These are phyloP conservation scores for Cosmia pyralina DNA, from an alignment of 2,888 invertebrate genomes.

Conservation along the genomic window DNA sequence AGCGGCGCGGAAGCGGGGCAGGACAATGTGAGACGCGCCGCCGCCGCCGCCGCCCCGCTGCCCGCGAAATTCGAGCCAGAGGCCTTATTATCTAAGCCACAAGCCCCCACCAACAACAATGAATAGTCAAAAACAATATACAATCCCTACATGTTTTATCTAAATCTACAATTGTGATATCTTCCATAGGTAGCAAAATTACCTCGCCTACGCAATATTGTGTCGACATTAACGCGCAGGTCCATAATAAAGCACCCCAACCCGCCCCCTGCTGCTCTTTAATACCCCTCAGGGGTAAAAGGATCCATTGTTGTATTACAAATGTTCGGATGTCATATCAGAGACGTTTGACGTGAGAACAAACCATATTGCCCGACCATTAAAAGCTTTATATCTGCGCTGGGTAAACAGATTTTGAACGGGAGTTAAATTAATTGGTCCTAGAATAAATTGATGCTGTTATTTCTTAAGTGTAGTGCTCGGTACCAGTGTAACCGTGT, in stretches of 20 bases:
- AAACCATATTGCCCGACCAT: slow-evolving; percentile 77
- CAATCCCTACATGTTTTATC: neutral
- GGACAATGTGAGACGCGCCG: too few relatives aligned
- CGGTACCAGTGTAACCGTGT: neutral
- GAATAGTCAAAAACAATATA: neutral
- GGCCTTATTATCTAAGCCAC: too few relatives aligned
- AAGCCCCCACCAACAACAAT: too few relatives aligned
- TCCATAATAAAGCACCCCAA: slow-evolving; percentile 59
- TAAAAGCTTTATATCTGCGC: slow-evolving; percentile 63
- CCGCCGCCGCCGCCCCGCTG: too few relatives aligned
- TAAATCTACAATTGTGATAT: neutral
- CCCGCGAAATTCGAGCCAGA: too few relatives aligned
- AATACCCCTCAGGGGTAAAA: slow-evolving; percentile 78
- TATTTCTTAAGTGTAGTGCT: neutral
- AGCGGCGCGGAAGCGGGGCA: too few relatives aligned
- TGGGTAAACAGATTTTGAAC: slow-evolving; percentile 57
- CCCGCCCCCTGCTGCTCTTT: slow-evolving; percentile 75
- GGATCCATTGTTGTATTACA: slow-evolving; percentile 87
- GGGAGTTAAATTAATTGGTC: slow-evolving; percentile 32
- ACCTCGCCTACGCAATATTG: slow-evolving; percentile 21
- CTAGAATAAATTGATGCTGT: slow-evolving; percentile 16
- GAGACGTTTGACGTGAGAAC: slow-evolving; percentile 88
- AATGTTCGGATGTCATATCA: slow-evolving; percentile 86
- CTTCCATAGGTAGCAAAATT: slow-evolving; percentile 18
- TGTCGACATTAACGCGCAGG: slow-evolving; percentile 57